Percentiles rank a stretch among this genome's conserved stretches.
phyloP scores from a whole-genome alignment of 2,797 vertebrate species.

The Tamandua tetradactyla region DNA sequence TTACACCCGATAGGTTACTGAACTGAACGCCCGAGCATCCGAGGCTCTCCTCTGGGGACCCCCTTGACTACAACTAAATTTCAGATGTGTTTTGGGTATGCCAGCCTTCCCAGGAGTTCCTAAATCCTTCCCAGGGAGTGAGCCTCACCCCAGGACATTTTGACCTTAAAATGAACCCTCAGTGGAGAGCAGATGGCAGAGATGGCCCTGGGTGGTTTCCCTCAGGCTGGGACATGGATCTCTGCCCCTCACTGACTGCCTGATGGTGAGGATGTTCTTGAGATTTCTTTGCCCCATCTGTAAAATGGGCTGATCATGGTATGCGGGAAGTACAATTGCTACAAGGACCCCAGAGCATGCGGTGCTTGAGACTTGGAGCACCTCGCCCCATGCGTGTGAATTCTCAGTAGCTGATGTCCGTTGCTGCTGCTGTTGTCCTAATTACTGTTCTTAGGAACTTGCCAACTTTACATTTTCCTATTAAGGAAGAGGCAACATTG shows the following conservation, averaged over 20 bases:
- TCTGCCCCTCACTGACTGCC: neutral
- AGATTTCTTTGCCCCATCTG: neutral
- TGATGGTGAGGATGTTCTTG: neutral
- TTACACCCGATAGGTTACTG: too few relatives aligned
- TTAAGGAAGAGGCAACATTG: neutral
- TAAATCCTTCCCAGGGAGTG: neutral
- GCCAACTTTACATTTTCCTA: rapidly evolving
- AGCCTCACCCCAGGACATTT: too few relatives aligned
- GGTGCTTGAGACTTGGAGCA: neutral
- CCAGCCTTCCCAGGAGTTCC: neutral
- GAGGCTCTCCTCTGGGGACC: too few relatives aligned
- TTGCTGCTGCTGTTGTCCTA: rapidly evolving
- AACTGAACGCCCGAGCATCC: neutral
- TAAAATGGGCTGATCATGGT: neutral
- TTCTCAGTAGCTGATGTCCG: rapidly evolving
- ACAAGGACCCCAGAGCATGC: neutral
- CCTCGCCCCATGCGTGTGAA: neutral
- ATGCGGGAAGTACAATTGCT: rapidly evolving
- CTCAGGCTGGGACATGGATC: rapidly evolving
- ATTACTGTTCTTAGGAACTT: rapidly evolving
- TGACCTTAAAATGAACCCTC: neutral
- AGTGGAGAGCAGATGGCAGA: too few relatives aligned
- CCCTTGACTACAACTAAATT: too few relatives aligned
- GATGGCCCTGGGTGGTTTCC: too few relatives aligned
- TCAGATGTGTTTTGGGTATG: too few relatives aligned